A percentile compares a stretch with the other conserved stretches of the same genome.
phyloP scores from a whole-genome alignment of 2,888 invertebrate genomes.

The Corythucha ciliata region DNA sequence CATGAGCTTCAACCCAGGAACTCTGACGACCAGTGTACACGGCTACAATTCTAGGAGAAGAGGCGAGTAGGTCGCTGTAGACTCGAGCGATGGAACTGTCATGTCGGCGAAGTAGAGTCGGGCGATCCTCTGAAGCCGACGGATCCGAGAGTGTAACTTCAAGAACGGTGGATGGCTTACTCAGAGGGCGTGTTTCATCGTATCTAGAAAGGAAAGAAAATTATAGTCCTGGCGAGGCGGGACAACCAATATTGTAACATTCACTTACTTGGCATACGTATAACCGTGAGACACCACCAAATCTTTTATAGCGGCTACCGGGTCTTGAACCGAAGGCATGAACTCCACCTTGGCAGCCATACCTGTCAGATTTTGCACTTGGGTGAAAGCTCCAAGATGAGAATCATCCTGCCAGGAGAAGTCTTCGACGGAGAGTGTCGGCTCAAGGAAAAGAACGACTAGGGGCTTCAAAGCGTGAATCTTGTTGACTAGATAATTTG shows the following conservation, averaged over 20 bases:
- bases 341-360: constrained; percentile 30
- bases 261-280: constrained; percentile 21
- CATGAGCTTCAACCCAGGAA: constrained; percentile 44
- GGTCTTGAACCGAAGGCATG: constrained; percentile 31
- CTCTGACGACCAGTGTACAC: constrained; percentile 51
- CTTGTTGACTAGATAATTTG: constrained; percentile 40
- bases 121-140: constrained; percentile 31
- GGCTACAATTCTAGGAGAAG: constrained; percentile 46
- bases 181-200: constrained; percentile 22
- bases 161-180: constrained; percentile 23
- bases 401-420: constrained; percentile 46
- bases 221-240: no score
- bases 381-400: constrained; percentile 37
- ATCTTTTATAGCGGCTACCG: constrained; percentile 28
- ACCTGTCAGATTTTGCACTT: constrained; percentile 31
- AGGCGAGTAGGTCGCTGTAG: constrained; percentile 44
- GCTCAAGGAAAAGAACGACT: constrained; percentile 47
- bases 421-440: constrained; percentile 52
- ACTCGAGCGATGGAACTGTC: constrained; percentile 51
- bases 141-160: constrained; percentile 35
- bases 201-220: no score
- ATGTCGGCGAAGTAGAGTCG: constrained; percentile 51
- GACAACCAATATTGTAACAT: no score
- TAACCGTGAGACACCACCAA: constrained; percentile 36
- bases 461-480: constrained; percentile 40